Evolutionary conservation across 2,113 vertebrate genomes (phyloP).

Genomic region (Heptranchias perlo): DNA sequence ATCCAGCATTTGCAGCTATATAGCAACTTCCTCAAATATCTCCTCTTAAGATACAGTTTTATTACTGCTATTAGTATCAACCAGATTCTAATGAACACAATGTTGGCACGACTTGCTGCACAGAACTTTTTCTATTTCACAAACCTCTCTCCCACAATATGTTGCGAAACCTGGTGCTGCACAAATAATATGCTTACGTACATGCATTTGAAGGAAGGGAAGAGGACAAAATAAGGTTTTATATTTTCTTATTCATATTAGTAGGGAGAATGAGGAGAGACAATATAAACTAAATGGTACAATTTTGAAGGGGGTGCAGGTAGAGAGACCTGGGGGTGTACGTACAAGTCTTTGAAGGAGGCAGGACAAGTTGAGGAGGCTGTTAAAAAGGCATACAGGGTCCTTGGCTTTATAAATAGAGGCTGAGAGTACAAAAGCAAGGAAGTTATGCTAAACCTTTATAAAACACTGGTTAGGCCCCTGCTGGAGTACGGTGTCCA

Average conservation of each 20-base stretch:
- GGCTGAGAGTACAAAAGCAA: too few species aligned
- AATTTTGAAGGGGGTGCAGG: too few species aligned
- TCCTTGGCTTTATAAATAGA: too few species aligned
- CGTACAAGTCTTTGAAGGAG: too few species aligned
- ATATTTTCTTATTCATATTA: not conserved
- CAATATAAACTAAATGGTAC: too few species aligned
- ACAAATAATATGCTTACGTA: not conserved
- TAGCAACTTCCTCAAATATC: not conserved
- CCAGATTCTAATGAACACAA: not conserved
- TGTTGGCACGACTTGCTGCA: not conserved
- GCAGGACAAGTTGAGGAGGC: too few species aligned
- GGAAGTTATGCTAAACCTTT: too few species aligned
- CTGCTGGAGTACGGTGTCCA: too few species aligned
- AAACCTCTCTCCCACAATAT: not conserved
- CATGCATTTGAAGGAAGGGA: not conserved
- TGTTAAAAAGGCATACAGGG: too few species aligned
- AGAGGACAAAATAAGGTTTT: not conserved
- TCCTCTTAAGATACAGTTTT: not conserved
- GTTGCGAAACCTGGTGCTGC: not conserved
- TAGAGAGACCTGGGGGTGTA: too few species aligned
- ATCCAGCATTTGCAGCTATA: not conserved
- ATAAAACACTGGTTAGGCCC: too few species aligned
- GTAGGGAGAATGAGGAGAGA: too few species aligned
- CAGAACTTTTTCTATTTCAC: not conserved
- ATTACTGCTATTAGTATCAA: not conserved